Evolutionary conservation across 2,888 invertebrate genomes (phyloP), one percentile per base, ranked within the genome.

Genomic region (Geotrupes spiniger): DNA sequence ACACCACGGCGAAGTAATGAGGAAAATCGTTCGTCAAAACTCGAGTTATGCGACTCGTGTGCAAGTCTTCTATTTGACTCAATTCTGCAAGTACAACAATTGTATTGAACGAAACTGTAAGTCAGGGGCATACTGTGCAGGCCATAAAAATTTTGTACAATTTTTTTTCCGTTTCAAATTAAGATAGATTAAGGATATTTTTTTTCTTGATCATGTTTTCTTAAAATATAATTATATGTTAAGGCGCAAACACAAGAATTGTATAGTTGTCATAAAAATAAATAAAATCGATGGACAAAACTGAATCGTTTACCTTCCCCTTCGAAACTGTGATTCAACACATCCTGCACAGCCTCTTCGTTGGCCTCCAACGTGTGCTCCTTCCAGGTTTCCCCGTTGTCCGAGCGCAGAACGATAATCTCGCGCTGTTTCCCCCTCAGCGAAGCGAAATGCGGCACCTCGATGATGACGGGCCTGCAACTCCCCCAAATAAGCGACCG

Each of bases 371-470:
- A 73, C 27, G 87, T 87, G 70, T 99, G 99, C 68, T 99, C 99
- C 56, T 92, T 89, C 99, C 99, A 99, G 21, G 90, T 92, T 72
- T 98, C 96, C 11, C 99, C 99, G 64, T 97, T 95, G 74, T 99
- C 98, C 2, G 96, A 96, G 39, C 98, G 83, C 53, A 99, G 76
- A 57, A 99, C 89, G 27, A 97, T 89, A 39, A 99, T 93, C 78
- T 99, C 99, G 3, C 99, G 83, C 70, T 99, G 98, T 60, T 87
- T 88, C 49, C 93, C 95, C 49, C 93, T 83, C 44, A 94, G 76
- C 0, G 97, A 92, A 0, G 98, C 98, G 76, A 96, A 98, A 74
- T 99, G 97, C 0, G 99, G 99, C 54, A 98, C 90, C 74, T 97
- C 96, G 62, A 97, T 84, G 53, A 96, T 87, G 2, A 94, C 92